phyloP scores from a whole-genome alignment of 2,888 invertebrate species.

The Laothoe populi region DNA sequence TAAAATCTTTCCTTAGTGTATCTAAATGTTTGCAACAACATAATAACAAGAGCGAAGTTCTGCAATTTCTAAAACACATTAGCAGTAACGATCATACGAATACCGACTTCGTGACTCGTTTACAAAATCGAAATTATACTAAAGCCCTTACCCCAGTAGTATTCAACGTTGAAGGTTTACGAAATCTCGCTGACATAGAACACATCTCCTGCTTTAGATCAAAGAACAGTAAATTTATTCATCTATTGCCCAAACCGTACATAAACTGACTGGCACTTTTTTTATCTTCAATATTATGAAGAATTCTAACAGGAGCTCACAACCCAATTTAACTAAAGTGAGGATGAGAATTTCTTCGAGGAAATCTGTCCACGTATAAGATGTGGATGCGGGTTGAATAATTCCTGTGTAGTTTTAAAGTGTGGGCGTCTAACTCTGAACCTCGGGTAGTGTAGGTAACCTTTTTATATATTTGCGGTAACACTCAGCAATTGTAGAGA shows the following conservation, averaged over 20 bases:
- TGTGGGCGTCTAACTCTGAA: not conserved
- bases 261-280: conserved; percentile 40
- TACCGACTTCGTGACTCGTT: conserved; percentile 20
- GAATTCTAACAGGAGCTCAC: conserved; percentile 52
- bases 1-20: not conserved
- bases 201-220: not conserved
- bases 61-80: conserved; percentile 38
- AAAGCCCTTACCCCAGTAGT: conserved; percentile 20
- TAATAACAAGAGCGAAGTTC: conserved; percentile 35
- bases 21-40: conserved; percentile 11
- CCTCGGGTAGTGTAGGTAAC: not conserved
- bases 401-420: conserved; percentile 43
- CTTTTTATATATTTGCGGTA: conserved; percentile 1
- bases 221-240: conserved; percentile 38
- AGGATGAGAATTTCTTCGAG: conserved; percentile 47
- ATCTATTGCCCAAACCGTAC: conserved; percentile 37
- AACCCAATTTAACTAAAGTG: conserved; percentile 49
- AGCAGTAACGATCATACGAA: conserved; percentile 34
- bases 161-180: conserved; percentile 8
- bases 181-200: conserved; percentile 7
- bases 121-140: conserved; percentile 33
- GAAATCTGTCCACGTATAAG: conserved; percentile 59
- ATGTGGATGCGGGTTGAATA: conserved; percentile 56
- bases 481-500: not conserved
- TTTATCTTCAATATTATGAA: conserved; percentile 49